Base-by-base conservation (phyloP, 1,140 invertebrate species). In the Papilio glaucus region DNA sequence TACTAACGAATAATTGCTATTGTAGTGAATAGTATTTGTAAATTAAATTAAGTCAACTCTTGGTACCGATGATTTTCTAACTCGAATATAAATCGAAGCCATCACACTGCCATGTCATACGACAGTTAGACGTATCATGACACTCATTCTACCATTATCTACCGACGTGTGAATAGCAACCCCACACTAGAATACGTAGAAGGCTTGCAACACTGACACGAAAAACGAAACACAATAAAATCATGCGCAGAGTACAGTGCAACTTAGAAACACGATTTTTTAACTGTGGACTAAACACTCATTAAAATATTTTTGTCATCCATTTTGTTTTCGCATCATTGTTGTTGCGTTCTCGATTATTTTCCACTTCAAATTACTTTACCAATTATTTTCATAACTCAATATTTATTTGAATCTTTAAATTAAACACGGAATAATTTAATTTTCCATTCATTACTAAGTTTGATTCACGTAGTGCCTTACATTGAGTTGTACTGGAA, bases 131-230 rank as follows among this genome's bases (percentile, higher is more conserved):
- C 78, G 72, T 73, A 72, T 61, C 41, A 77, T 75, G 62, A 76
- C 70, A 76, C 74, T 75, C 83, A 80, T 85, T 76, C 63, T 76
- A 78, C 75, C 75, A 53, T 69, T 26, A 37, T 77, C 63, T 77
- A 78, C 75, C 76, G 75, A 74, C 72, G 80, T 86, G 86, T 86
- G 82, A 78, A 79, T 85, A 87, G 85, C 75, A 85, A 87, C 83
- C 83, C 81, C 84, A 91, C 86, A 82, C 75, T 83, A 86, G 86
- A 77, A 45, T 73, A 78, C 67, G 87, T 91, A 91, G 89, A 87
- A 77, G 42, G 90, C 90, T 92, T 92, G 89, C 86, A 83, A 91
- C 89, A 91, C 87, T 85, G 73, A 89, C 85, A 88, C 84, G 71
- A 63, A 81, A 77, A 69, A 82, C 77, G 60, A 81, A 57, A 88